Evolutionary conservation across 2,888 invertebrate genomes (phyloP), one percentile per base, ranked within the genome.

Genomic region (Aromia moschata): DNA sequence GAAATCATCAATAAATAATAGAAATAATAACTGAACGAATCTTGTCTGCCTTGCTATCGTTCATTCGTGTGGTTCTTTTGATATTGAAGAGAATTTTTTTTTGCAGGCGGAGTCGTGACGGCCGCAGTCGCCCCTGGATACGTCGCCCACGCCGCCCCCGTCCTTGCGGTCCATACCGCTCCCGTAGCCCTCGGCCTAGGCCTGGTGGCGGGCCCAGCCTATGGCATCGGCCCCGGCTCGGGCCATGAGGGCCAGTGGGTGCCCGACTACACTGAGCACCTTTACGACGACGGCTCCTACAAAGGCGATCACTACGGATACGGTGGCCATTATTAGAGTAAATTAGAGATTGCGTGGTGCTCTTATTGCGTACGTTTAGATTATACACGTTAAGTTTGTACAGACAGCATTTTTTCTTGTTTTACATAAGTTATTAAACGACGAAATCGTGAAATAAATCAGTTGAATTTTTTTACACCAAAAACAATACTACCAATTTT

Each of bases 221-320:
- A 64, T 45, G 63, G 64, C 11, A 64, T 64, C n/a, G 64, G 58
- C 9, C 53, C 67, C 25, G 70, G 70, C 15, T 64, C 67, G 12
- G 72, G 71, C 16, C 60, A 60, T 44, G 73, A 70, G 62, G 73
- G 73, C 31, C 73, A 73, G 58, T 73, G 65, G 56, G 61, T 70
- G 31, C 73, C 67, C 4, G 72, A 70, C 30, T 65, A 68, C 56
- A 71, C 68, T 40, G 76, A 76, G 60, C 68, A 71, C 58, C 66
- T 75, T 17, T 76, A 75, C 64, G 74, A 77, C 57, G 74, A 77
- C 61, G 77, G 77, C 9, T 71, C 75, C 37, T 77, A 77, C 67
- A 74, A 72, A 55, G 74, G 71, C 31, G 74, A 73, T 56, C 60
- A 64, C 37, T 62, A 65, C 44, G 67, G 58, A 31, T 62, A 65